These are phyloP conservation scores for Rhagonycha fulva DNA, from an alignment of 2,888 invertebrate species.

Conservation along the genomic window DNA sequence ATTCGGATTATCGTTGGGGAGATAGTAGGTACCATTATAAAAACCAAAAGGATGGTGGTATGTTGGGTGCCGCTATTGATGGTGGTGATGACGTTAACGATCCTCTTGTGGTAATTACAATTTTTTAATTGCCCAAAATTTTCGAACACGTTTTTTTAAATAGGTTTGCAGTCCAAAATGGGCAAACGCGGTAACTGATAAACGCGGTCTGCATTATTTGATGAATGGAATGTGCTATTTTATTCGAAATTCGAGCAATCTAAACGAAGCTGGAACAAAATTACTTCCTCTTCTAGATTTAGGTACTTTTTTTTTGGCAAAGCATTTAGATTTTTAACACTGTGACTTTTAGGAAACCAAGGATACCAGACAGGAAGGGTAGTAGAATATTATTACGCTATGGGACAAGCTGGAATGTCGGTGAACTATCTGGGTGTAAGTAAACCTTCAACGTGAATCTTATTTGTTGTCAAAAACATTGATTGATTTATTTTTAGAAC, in stretches of 20 bases:
- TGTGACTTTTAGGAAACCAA: constrained; percentile 20
- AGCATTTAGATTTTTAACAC: neutral
- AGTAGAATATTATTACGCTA: constrained; percentile 52
- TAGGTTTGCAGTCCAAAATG: constrained; percentile 27
- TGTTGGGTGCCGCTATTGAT: constrained; percentile 59
- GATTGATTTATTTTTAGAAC: constrained; percentile 34
- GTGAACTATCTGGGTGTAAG: constrained; percentile 40
- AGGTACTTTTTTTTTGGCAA: constrained; percentile 7
- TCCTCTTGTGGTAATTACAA: constrained; percentile 49
- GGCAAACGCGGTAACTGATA: constrained; percentile 15
- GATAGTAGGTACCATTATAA: constrained; percentile 35
- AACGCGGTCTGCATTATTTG: constrained; percentile 18
- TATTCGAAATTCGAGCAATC: constrained; percentile 47
- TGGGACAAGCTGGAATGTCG: constrained; percentile 57
- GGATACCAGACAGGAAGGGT: constrained; percentile 13
- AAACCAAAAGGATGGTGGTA: constrained; percentile 54
- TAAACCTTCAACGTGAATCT: neutral
- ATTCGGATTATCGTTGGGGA: constrained; percentile 28
- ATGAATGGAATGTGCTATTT: constrained; percentile 55
- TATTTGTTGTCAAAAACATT: constrained; percentile 28
- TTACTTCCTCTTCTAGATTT: constrained; percentile 47
- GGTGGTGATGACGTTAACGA: constrained; percentile 53
- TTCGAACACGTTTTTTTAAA: neutral
- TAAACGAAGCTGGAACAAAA: constrained; percentile 43
- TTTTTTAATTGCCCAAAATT: neutral